Conservation (phyloP, 2,888 invertebrate genomes). For the Tromatobia lineatoria region DNA sequence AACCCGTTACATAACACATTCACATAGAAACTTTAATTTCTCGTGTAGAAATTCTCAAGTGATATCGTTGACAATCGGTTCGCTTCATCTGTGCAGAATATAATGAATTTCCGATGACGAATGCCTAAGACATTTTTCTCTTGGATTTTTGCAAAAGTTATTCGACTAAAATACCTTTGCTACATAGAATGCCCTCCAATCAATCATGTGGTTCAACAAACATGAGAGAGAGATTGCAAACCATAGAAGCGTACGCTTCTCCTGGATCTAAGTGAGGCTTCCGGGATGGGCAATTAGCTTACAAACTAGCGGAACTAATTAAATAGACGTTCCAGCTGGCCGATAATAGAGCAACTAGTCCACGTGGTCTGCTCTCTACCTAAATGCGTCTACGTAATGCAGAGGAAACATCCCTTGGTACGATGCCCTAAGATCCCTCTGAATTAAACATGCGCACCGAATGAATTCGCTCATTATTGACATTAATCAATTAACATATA, state of each 20-base stretch:
- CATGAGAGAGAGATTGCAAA: constrained; percentile 27
- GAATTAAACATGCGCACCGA: too few species aligned
- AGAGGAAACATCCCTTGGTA: constrained; percentile 8
- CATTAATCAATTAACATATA: too few species aligned
- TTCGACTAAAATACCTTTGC: neutral
- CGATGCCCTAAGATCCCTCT: neutral
- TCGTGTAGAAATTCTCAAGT: too few species aligned
- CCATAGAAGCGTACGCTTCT: neutral
- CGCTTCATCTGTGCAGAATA: too few species aligned
- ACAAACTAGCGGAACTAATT: constrained; percentile 53
- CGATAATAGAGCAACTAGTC: constrained; percentile 15
- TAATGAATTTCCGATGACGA: neutral
- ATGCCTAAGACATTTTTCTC: neutral
- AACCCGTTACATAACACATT: too few species aligned
- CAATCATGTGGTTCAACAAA: constrained; percentile 16
- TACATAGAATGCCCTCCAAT: neutral
- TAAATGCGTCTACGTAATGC: neutral
- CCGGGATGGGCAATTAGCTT: constrained; percentile 12
- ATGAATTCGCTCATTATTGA: too few species aligned
- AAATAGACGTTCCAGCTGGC: constrained; percentile 17
- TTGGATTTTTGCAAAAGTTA: neutral
- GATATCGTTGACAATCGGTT: too few species aligned
- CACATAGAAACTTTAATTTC: too few species aligned
- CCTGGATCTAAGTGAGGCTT: constrained; percentile 2
- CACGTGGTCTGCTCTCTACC: neutral